Percentiles rank a stretch among this genome's conserved stretches.
Conservation (phyloP, 1,140 invertebrate genomes). For the Drosophila hydei region DNA sequence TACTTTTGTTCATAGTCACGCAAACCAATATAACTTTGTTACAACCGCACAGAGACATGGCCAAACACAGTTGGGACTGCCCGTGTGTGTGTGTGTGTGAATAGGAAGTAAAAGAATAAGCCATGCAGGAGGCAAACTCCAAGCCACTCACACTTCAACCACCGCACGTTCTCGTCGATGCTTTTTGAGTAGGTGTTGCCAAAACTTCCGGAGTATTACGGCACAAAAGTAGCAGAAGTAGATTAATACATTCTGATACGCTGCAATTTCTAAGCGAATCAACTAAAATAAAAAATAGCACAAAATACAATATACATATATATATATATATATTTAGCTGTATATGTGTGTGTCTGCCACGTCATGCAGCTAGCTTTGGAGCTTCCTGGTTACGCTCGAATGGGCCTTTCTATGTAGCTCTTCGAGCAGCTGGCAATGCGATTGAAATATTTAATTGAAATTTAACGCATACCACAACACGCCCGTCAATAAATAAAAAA, state of each 20-base stretch:
- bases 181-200: slow-evolving; percentile 79
- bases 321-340: slow-evolving; percentile 20
- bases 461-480: slow-evolving; percentile 74
- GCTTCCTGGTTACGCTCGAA: slow-evolving; percentile 29
- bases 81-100: not conserved
- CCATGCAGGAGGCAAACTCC: slow-evolving; percentile 37
- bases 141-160: not conserved
- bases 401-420: slow-evolving; percentile 21
- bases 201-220: slow-evolving; percentile 71
- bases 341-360: not conserved
- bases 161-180: slow-evolving; percentile 37
- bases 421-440: slow-evolving; percentile 38
- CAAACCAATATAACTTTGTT: slow-evolving; percentile 82
- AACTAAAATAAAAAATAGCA: slow-evolving; percentile 36
- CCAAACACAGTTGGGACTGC: slow-evolving; percentile 43
- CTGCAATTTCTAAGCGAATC: slow-evolving; percentile 54
- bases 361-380: slow-evolving; percentile 21
- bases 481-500: slow-evolving; percentile 76
- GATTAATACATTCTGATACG: slow-evolving; percentile 80
- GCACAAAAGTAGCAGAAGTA: slow-evolving; percentile 61
- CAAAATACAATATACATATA: not conserved
- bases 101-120: slow-evolving; percentile 37
- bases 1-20: slow-evolving; percentile 80
- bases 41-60: slow-evolving; percentile 78
- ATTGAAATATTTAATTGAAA: slow-evolving; percentile 82